Evolutionary conservation across 2,888 invertebrate species (phyloP).

Genomic region (Clanis bilineata): DNA sequence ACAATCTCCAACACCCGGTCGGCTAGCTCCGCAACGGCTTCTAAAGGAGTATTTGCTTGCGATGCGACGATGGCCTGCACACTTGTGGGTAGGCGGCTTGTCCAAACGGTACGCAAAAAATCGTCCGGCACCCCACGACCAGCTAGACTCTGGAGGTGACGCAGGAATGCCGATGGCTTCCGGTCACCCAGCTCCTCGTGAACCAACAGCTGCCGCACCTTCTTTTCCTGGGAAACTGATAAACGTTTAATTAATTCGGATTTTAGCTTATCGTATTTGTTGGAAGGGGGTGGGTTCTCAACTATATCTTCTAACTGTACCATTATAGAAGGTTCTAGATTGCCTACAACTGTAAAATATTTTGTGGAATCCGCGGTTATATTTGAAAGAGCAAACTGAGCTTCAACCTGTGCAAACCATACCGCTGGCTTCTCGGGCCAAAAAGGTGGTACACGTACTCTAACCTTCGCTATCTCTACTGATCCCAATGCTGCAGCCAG

Average conservation of each 20-base stretch:
- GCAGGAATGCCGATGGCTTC: slow-evolving; percentile 28
- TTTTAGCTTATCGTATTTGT: slow-evolving; percentile 21
- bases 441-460: neutral
- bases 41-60: slow-evolving; percentile 17
- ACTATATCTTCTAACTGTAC: slow-evolving; percentile 31
- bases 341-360: slow-evolving; percentile 25
- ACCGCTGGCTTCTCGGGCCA: neutral
- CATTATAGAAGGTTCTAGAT: slow-evolving; percentile 22
- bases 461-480: too few relatives aligned
- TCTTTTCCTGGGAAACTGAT: slow-evolving; percentile 27
- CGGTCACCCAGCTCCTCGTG: slow-evolving; percentile 31
- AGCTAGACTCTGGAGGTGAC: slow-evolving; percentile 26
- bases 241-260: slow-evolving; percentile 20
- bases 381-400: slow-evolving; percentile 27
- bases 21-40: slow-evolving; percentile 15
- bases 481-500: too few relatives aligned
- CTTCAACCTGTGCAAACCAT: slow-evolving; percentile 21
- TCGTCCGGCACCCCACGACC: slow-evolving; percentile 23
- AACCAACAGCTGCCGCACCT: slow-evolving; percentile 26
- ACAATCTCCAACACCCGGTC: slow-evolving; percentile 15
- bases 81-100: slow-evolving; percentile 21
- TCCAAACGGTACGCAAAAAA: slow-evolving; percentile 25
- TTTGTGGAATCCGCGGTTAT: slow-evolving; percentile 30
- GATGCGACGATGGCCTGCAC: slow-evolving; percentile 24
- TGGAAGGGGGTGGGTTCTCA: slow-evolving; percentile 21